Percentiles rank a stretch among this genome's conserved stretches.
phyloP scores from a whole-genome alignment of 2,797 vertebrate genomes.

The Alfaro cultratus region DNA sequence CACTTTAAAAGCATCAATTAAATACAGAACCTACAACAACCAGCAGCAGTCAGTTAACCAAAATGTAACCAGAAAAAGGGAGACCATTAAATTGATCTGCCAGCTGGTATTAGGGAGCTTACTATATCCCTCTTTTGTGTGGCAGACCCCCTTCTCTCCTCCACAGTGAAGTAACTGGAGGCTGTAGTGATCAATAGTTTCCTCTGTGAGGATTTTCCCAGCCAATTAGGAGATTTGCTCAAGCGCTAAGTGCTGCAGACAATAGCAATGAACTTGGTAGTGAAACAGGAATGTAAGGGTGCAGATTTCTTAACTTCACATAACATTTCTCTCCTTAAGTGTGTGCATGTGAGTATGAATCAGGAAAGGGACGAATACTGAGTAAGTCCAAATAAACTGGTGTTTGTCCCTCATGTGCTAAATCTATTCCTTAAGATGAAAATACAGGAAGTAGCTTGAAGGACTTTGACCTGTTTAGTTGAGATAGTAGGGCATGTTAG shows the following conservation, averaged over 20 bases:
- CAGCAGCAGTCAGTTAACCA: slow-evolving; percentile 25
- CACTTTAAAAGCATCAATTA: slow-evolving; percentile 24
- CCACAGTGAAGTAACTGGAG: slow-evolving; percentile 68
- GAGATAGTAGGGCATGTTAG: neutral
- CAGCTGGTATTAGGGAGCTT: slow-evolving; percentile 67
- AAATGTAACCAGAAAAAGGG: slow-evolving; percentile 46
- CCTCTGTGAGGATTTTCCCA: slow-evolving; percentile 80
- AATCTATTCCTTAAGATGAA: slow-evolving; percentile 1
- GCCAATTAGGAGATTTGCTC: slow-evolving; percentile 83
- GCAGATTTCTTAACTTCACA: slow-evolving; percentile 34
- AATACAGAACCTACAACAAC: slow-evolving; percentile 13
- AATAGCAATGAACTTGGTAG: slow-evolving; percentile 68
- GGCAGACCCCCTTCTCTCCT: slow-evolving; percentile 8
- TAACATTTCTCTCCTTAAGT: neutral
- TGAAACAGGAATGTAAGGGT: slow-evolving; percentile 51
- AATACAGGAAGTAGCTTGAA: neutral
- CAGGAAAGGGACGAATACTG: neutral
- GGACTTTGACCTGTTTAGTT: slow-evolving; percentile 2
- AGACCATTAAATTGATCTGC: slow-evolving; percentile 62
- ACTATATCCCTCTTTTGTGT: slow-evolving; percentile 64
- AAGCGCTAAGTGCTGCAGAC: slow-evolving; percentile 74
- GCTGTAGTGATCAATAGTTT: slow-evolving; percentile 77
- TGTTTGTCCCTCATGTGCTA: slow-evolving; percentile 7
- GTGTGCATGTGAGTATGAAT: neutral
- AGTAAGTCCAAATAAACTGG: neutral